A percentile compares a stretch with the other conserved stretches of the same genome.
phyloP scores from a whole-genome alignment of 2,113 vertebrate genomes.

The Cebidichthys violaceus region DNA sequence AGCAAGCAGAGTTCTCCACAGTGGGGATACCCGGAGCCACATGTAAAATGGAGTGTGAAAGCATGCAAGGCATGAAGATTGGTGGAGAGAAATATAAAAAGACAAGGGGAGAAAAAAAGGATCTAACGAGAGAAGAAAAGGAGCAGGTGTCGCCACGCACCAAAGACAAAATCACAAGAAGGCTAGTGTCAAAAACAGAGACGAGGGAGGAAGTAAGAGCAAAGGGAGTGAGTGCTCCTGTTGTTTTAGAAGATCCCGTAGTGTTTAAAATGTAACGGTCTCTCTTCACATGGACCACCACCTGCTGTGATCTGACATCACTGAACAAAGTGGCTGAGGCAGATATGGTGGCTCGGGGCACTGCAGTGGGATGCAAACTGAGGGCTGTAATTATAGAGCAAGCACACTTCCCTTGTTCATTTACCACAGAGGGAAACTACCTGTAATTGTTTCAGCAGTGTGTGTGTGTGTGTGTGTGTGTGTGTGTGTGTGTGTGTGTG shows the following conservation, averaged over 20 bases:
- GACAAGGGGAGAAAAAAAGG: neutral
- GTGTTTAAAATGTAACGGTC: slow-evolving; percentile 64
- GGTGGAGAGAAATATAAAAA: slow-evolving; percentile 53
- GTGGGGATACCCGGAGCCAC: slow-evolving; percentile 67
- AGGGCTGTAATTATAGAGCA: slow-evolving; percentile 63
- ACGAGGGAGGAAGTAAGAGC: slow-evolving; percentile 50
- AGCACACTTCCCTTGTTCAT: slow-evolving; percentile 47
- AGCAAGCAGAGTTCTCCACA: slow-evolving; percentile 68
- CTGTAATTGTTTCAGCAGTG: slow-evolving; percentile 56
- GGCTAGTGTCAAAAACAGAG: slow-evolving; percentile 38
- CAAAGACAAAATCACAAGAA: slow-evolving; percentile 41
- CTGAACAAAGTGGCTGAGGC: slow-evolving; percentile 70
- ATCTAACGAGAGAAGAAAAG: slow-evolving; percentile 17
- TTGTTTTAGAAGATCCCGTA: slow-evolving; percentile 53
- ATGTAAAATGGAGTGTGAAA: slow-evolving; percentile 74
- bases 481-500: slow-evolving; percentile 14
- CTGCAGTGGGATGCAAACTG: slow-evolving; percentile 45
- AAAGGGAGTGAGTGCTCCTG: slow-evolving; percentile 42
- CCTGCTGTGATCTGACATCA: slow-evolving; percentile 62
- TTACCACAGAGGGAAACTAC: slow-evolving; percentile 58
- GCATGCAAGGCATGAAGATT: slow-evolving; percentile 64
- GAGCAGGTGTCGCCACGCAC: slow-evolving; percentile 51
- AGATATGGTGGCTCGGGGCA: slow-evolving; percentile 49
- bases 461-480: slow-evolving; percentile 6
- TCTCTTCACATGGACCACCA: slow-evolving; percentile 44